Evolutionary conservation across 2,888 invertebrate genomes (phyloP).

Genomic region (Parnassius orleans): DNA sequence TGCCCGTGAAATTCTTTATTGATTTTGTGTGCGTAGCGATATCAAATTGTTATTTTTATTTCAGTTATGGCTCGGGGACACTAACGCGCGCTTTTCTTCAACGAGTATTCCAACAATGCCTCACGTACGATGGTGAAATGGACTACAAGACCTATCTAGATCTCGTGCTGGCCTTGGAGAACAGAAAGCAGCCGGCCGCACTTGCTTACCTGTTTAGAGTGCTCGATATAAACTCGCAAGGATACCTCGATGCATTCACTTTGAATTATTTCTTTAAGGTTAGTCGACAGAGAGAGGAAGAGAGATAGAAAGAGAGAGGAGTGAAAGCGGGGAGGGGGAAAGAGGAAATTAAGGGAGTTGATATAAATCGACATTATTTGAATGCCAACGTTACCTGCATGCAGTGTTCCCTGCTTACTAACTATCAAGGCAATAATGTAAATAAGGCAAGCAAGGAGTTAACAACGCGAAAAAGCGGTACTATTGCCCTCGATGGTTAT

Average conservation of each 20-base stretch:
- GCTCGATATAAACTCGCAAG: constrained; percentile 92
- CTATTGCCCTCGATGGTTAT: too few relatives aligned
- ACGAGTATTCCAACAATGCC: constrained; percentile 96
- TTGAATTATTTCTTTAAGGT: constrained; percentile 96
- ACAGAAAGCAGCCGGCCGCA: constrained; percentile 94
- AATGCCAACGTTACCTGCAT: too few relatives aligned
- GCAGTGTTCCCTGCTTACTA: too few relatives aligned
- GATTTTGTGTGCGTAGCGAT: too few relatives aligned
- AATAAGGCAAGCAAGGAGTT: too few relatives aligned
- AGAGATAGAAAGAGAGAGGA: too few relatives aligned
- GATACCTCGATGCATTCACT: constrained; percentile 94
- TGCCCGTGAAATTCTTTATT: too few relatives aligned
- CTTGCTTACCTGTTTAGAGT: constrained; percentile 95
- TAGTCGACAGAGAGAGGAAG: constrained; percentile 23
- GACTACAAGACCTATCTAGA: constrained; percentile 98
- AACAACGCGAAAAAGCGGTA: too few relatives aligned
- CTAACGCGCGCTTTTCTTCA: constrained; percentile 95
- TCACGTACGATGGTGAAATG: constrained; percentile 97
- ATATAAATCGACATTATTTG: too few relatives aligned
- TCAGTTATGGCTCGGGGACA: constrained; percentile 93
- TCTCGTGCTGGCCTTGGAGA: constrained; percentile 95
- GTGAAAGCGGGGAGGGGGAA: too few relatives aligned
- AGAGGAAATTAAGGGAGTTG: too few relatives aligned
- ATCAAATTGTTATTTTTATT: constrained; percentile 7
- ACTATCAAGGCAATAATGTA: too few relatives aligned